Conservation (phyloP, 2,113 vertebrate species). For the Cyphomyrus discorhynchus region DNA sequence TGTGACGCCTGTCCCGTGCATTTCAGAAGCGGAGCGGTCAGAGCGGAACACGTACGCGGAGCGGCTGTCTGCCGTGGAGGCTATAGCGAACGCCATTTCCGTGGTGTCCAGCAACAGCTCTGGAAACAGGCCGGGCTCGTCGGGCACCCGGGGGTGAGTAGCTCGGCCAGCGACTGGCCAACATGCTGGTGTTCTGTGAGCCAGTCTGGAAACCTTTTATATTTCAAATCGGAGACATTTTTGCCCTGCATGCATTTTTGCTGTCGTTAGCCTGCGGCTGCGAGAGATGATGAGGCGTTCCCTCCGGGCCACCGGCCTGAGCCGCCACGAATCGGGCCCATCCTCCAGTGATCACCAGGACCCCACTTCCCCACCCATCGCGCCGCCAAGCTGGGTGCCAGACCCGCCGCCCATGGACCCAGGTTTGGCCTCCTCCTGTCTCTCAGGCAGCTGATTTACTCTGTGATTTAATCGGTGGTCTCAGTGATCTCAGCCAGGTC, state of each 20-base stretch:
- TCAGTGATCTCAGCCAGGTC: not conserved
- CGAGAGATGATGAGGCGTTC: constrained; percentile 98
- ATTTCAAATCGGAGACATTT: not conserved
- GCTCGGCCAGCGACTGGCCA: not conserved
- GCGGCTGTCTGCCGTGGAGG: constrained; percentile 92
- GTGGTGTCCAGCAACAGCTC: constrained; percentile 97
- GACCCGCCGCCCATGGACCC: constrained; percentile 98
- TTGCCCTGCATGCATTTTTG: not conserved
- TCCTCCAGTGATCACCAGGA: constrained; percentile 96
- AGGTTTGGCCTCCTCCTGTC: constrained; percentile 51
- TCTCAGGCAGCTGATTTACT: not conserved
- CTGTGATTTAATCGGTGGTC: not conserved
- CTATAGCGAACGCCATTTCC: constrained; percentile 97
- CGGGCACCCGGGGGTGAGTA: constrained; percentile 88
- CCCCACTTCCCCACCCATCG: constrained; percentile 92
- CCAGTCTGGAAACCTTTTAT: not conserved
- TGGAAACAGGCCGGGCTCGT: constrained; percentile 90
- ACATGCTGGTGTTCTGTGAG: not conserved
- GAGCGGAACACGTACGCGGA: constrained; percentile 97
- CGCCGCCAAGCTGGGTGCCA: constrained; percentile 96
- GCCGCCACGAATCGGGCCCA: constrained; percentile 90
- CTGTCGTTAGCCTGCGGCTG: constrained; percentile 75
- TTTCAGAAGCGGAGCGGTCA: constrained; percentile 96
- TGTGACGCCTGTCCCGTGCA: constrained; percentile 24
- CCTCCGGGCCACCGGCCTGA: constrained; percentile 83